Conservation (phyloP, 2,797 vertebrate genomes). For the Lepidocolaptes lacrymiger region DNA sequence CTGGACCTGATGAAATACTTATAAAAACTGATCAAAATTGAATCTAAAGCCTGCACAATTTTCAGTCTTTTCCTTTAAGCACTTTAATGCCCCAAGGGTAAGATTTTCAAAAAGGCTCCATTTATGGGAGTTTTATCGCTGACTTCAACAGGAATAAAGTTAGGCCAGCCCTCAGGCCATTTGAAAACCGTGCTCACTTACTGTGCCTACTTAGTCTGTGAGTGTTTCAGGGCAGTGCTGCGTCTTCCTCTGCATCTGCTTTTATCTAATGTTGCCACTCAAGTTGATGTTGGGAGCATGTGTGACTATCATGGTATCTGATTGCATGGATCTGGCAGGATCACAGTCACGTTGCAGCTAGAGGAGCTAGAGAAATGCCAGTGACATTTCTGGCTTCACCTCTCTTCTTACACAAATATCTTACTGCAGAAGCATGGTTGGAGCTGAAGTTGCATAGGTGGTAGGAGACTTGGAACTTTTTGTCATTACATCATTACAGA, state of each 20-base stretch:
- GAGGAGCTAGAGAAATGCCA: background rate
- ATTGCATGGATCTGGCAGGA: background rate
- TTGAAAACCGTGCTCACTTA: background rate
- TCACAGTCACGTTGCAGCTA: background rate
- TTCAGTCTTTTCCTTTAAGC: slow-evolving; percentile 26
- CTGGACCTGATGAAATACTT: background rate
- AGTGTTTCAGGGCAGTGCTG: background rate
- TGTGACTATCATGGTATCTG: fast-evolving
- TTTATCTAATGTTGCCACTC: fast-evolving
- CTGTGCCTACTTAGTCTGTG: background rate
- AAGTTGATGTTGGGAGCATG: background rate
- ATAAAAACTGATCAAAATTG: slow-evolving; percentile 12
- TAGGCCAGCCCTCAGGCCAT: slow-evolving; percentile 56
- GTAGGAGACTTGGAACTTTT: background rate
- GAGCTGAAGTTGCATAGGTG: background rate
- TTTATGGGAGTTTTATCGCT: slow-evolving; percentile 46
- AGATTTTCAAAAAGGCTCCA: slow-evolving; percentile 36
- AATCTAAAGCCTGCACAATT: slow-evolving; percentile 32
- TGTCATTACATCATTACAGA: background rate
- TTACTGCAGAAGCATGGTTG: background rate
- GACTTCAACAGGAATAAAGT: slow-evolving; percentile 40
- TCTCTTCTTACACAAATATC: background rate
- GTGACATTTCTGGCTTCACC: background rate
- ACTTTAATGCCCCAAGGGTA: background rate
- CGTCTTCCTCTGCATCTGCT: background rate